These are phyloP conservation scores for Oncorhynchus mykiss DNA, from an alignment of 2,113 vertebrate genomes.

Conservation along the genomic window DNA sequence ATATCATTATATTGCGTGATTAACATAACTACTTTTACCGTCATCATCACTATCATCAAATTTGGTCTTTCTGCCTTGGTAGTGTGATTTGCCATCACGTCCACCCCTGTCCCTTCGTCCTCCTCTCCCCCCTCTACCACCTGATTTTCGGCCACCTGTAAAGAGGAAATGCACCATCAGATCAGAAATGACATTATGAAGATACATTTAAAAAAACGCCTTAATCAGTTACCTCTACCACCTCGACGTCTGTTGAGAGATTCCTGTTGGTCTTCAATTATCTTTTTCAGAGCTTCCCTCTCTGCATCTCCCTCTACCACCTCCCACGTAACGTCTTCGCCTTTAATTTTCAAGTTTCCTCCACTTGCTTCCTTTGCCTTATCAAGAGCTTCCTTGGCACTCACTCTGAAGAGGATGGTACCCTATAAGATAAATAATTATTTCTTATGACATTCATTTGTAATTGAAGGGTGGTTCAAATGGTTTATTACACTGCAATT, in stretches of 20 bases:
- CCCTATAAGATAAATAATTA: slow-evolving; percentile 63
- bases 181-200: not conserved
- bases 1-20: no score
- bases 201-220: not conserved
- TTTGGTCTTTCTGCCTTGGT: slow-evolving; percentile 90
- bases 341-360: slow-evolving; percentile 83
- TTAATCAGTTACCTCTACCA: slow-evolving; percentile 76
- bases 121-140: slow-evolving; percentile 80
- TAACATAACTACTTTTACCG: slow-evolving; percentile 9
- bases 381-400: slow-evolving; percentile 86
- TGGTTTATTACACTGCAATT: not conserved
- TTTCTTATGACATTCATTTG: not conserved
- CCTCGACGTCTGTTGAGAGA: slow-evolving; percentile 75
- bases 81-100: slow-evolving; percentile 80
- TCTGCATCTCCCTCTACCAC: slow-evolving; percentile 88
- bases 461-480: not conserved
- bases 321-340: slow-evolving; percentile 85
- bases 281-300: slow-evolving; percentile 88
- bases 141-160: slow-evolving; percentile 65
- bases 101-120: slow-evolving; percentile 73
- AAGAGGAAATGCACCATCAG: not conserved
- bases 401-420: slow-evolving; percentile 89
- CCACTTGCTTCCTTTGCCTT: slow-evolving; percentile 83
- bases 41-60: slow-evolving; percentile 88
- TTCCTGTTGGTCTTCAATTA: slow-evolving; percentile 91